Percentiles rank a stretch among this genome's conserved stretches.
Conservation (phyloP, 2,797 vertebrate genomes). For the Bovichtus variegatus region DNA sequence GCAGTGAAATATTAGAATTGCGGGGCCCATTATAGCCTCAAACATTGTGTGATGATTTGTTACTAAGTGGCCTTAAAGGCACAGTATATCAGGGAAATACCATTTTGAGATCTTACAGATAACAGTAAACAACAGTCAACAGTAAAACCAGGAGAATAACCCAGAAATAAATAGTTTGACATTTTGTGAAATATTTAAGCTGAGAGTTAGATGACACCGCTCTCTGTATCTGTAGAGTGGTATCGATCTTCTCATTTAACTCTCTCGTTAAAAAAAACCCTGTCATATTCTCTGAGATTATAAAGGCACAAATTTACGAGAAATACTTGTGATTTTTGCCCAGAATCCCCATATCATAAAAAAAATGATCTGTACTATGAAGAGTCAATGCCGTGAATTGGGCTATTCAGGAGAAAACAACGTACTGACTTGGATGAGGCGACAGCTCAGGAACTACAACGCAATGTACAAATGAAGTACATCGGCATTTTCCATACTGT, state of each 20-base stretch:
- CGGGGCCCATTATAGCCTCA: constrained; percentile 20
- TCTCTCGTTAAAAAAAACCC: too few relatives aligned
- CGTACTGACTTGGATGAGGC: too few relatives aligned
- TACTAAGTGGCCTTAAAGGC: constrained; percentile 38
- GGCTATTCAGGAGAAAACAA: too few relatives aligned
- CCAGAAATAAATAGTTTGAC: not conserved
- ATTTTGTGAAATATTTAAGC: constrained; percentile 2
- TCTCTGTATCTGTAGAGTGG: not conserved
- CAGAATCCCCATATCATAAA: too few relatives aligned
- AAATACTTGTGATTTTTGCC: too few relatives aligned
- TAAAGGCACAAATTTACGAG: too few relatives aligned
- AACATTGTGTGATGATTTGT: constrained; percentile 39
- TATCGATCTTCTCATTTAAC: not conserved
- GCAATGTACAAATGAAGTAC: too few relatives aligned
- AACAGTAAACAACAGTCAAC: constrained; percentile 32
- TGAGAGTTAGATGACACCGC: not conserved
- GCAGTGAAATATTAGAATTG: constrained; percentile 47
- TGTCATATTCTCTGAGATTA: too few relatives aligned
- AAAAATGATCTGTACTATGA: too few relatives aligned
- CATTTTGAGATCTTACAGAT: constrained; percentile 39
- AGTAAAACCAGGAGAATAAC: not conserved
- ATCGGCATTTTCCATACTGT: too few relatives aligned
- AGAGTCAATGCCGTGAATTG: too few relatives aligned
- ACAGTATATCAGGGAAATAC: constrained; percentile 36
- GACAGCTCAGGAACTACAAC: too few relatives aligned